Base-by-base conservation (phyloP, 53 echinoderm and acorn worm species). In the Mesocentrotus franciscanus region DNA sequence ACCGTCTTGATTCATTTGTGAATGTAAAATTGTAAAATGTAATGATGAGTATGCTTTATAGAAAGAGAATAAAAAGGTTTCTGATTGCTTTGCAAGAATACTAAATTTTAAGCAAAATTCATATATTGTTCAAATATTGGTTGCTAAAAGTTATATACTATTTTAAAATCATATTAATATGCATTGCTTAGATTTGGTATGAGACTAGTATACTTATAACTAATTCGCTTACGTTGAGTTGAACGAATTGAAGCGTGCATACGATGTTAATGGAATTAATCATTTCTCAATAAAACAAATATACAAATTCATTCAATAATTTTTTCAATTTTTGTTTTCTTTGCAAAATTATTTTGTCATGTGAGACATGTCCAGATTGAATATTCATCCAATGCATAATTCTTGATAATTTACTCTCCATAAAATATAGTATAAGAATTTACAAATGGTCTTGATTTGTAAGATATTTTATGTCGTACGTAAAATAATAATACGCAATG, bases 401-500 rank as follows among this genome's bases (percentile, higher is more conserved):
- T 26, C 42, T 81, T 42, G 18, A 36, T 5, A 36, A 16, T 9
- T 81, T 9, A 22, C 17, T 11, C 29, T 10, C 32, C 74, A 1
- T 30, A 74, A 30, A 32, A 74, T 32, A 30, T 32, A 74, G 32
- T 74, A 74, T 39, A 39, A 39, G 39, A 39, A 39, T 74, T 30
- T 6, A 27, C 30, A 64, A 18, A 81, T 81, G 36, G 20, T 42
- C 22, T 64, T 20, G 36, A 36, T 39, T 18, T 81, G 81, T 81
- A 72, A n/a, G 72, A 72, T 72, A 78, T 78, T 33, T 81, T 5
- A 57, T 87, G 87, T 58, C n/a, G 11, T 27, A 87, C 59, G 58
- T 87, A 58, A 33, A 27, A 58, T 17, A 58, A 87, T 87, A 58
- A 18, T 87, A 87, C 87, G 87, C 87, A 87, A 87, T 57, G 87